These are phyloP conservation scores for Helicoverpa armigera DNA, from an alignment of 1,140 invertebrate genomes.

Conservation along the genomic window DNA sequence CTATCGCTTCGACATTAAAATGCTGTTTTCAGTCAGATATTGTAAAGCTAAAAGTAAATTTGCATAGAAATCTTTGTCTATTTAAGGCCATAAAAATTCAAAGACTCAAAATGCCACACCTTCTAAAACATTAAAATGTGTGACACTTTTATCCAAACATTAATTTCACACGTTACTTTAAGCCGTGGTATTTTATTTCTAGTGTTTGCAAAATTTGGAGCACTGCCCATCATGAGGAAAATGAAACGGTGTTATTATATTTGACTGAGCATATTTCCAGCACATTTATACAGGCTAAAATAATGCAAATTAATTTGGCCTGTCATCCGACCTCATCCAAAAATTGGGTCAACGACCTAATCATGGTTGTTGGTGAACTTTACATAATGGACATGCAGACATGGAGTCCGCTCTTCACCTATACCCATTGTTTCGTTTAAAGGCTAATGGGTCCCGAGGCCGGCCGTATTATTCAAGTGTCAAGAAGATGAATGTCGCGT, in stretches of 20 bases:
- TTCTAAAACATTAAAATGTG: background rate
- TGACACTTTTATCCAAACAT: conserved; percentile 22
- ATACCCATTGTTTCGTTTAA: conserved; percentile 76
- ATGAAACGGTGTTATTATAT: conserved; percentile 14
- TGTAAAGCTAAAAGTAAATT: too few relatives aligned
- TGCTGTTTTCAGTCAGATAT: too few relatives aligned
- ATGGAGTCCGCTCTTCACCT: conserved; percentile 65
- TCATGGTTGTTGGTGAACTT: conserved; percentile 52
- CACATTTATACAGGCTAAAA: conserved; percentile 18
- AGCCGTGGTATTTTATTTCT: conserved; percentile 12
- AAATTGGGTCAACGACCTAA: conserved; percentile 43
- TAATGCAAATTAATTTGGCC: conserved; percentile 40
- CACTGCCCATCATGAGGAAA: conserved; percentile 6
- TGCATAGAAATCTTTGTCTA: too few relatives aligned
- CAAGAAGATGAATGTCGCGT: conserved; percentile 81
- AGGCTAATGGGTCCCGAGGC: conserved; percentile 76
- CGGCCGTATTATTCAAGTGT: conserved; percentile 79
- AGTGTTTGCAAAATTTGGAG: conserved; percentile 20
- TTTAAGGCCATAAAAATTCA: too few relatives aligned
- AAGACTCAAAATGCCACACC: too few relatives aligned
- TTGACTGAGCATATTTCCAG: conserved; percentile 23
- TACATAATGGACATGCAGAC: conserved; percentile 61
- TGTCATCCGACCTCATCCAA: conserved; percentile 33
- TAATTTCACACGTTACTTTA: conserved; percentile 31
- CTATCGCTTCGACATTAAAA: background rate